Evolutionary conservation across 2,797 vertebrate genomes (phyloP).

Genomic region (Gobio occitaniae): DNA sequence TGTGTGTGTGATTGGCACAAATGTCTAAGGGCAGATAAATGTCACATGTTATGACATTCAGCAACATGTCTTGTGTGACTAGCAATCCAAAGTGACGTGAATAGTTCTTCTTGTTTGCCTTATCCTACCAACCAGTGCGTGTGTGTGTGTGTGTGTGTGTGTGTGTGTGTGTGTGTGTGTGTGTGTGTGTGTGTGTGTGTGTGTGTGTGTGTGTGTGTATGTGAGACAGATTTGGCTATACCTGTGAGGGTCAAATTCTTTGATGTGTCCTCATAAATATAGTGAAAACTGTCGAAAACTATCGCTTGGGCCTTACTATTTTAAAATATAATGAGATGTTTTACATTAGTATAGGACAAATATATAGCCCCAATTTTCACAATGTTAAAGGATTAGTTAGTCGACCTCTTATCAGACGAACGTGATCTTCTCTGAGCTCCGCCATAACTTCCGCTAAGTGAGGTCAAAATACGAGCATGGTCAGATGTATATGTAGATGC

Average conservation of each 20-base stretch:
- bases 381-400: too few species aligned
- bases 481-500: too few species aligned
- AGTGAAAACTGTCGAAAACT: neutral
- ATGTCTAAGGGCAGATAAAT: conserved; percentile 68
- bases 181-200: conserved; percentile 6
- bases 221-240: neutral
- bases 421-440: too few species aligned
- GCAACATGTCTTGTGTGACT: conserved; percentile 69
- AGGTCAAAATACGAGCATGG: too few species aligned
- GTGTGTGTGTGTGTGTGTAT: neutral
- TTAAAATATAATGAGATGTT: neutral
- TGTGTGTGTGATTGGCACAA: conserved; percentile 36
- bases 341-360: neutral
- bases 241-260: neutral
- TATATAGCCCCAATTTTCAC: neutral
- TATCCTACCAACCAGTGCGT: conserved; percentile 42
- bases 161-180: conserved; percentile 33
- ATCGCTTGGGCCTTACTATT: neutral
- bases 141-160: neutral
- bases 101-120: conserved; percentile 68
- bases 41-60: conserved; percentile 68
- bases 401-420: too few species aligned
- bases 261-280: neutral
- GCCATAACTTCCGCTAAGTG: too few species aligned
- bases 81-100: conserved; percentile 70